Percentiles rank a stretch among this genome's conserved stretches.
phyloP scores from a whole-genome alignment of 2,888 invertebrate genomes.

The Allophyes oxyacanthae region DNA sequence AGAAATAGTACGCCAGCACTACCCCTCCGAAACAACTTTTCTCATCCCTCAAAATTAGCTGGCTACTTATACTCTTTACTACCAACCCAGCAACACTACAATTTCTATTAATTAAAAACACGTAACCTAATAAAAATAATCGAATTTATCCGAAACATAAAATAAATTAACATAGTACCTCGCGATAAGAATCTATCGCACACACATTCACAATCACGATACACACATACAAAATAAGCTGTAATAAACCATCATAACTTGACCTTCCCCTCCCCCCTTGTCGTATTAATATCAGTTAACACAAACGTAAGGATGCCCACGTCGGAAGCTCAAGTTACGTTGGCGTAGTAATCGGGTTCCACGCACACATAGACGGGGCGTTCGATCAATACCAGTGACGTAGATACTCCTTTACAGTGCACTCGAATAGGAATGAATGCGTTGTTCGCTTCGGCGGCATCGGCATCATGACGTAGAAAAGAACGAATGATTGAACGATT shows the following conservation, averaged over 20 bases:
- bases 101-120: constrained; percentile 1
- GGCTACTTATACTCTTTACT: neutral
- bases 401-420: constrained; percentile 37
- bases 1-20: too few relatives aligned
- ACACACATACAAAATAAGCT: constrained; percentile 13
- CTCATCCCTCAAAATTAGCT: neutral
- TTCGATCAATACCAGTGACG: constrained; percentile 60
- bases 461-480: constrained; percentile 27
- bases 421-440: constrained; percentile 48
- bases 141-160: constrained; percentile 8
- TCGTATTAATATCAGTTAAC: constrained; percentile 30
- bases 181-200: constrained; percentile 17
- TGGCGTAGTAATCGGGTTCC: constrained; percentile 26
- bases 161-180: constrained; percentile 20
- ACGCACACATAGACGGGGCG: constrained; percentile 51
- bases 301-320: constrained; percentile 25
- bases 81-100: neutral
- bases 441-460: constrained; percentile 48
- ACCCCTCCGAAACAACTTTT: neutral
- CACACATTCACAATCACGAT: constrained; percentile 8
- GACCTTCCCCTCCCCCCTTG: constrained; percentile 14
- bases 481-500: constrained; percentile 46
- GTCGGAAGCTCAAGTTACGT: constrained; percentile 34
- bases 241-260: constrained; percentile 20
- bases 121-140: neutral